Percentiles rank a stretch among this genome's conserved stretches.
Conservation (phyloP, 2,797 vertebrate genomes). For the Geotrypetes seraphini region DNA sequence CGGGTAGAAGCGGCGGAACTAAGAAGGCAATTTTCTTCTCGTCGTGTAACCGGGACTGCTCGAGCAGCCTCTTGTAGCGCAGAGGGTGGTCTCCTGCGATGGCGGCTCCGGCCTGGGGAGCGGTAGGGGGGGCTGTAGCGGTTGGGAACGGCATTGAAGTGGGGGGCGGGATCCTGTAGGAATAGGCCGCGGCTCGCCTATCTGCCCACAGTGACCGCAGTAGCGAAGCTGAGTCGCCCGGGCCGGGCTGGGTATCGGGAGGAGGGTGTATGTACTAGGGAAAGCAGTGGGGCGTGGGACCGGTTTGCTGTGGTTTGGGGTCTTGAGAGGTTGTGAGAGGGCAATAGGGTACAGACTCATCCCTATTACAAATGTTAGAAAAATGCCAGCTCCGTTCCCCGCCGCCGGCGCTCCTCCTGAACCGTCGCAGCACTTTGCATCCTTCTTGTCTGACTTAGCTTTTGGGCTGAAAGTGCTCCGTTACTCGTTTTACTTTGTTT, state of each 20-base stretch:
- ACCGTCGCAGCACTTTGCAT: background rate
- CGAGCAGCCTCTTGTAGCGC: background rate
- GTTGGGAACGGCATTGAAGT: constrained; percentile 46
- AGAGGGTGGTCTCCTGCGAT: background rate
- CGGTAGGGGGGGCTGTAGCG: constrained; percentile 11
- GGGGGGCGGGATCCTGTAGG: constrained; percentile 43
- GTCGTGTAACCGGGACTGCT: background rate
- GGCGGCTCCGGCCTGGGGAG: background rate
- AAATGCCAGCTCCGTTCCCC: too few species aligned
- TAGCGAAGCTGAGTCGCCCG: too few species aligned
- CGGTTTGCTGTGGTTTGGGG: background rate
- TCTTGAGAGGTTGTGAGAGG: background rate
- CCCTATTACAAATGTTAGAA: too few species aligned
- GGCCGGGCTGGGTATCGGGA: too few species aligned
- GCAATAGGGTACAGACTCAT: too few species aligned
- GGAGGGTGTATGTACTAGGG: too few species aligned
- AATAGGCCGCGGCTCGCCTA: constrained; percentile 57
- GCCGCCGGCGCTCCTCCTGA: too few species aligned
- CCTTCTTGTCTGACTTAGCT: background rate
- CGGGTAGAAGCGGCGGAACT: constrained; percentile 57
- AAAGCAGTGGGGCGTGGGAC: too few species aligned
- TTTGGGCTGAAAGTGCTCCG: too few species aligned
- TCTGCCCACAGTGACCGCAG: constrained; percentile 42
- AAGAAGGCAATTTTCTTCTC: constrained; percentile 2
- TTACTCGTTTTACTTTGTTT: too few species aligned